A percentile compares a stretch with the other conserved stretches of the same genome.
phyloP scores from a whole-genome alignment of 2,888 invertebrate genomes.

The Opisthograptis luteolata region DNA sequence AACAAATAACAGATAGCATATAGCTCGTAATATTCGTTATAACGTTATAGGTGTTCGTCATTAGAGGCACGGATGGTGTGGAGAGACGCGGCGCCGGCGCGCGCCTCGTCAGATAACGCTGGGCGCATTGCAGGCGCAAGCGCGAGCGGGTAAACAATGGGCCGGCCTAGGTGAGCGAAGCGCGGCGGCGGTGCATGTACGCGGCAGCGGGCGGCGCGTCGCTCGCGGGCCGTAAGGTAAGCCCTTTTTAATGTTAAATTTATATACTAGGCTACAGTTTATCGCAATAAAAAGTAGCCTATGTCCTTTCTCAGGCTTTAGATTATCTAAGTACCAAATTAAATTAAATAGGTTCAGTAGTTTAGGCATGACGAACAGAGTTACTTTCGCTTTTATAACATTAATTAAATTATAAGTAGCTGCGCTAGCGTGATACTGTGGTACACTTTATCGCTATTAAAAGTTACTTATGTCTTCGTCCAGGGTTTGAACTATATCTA shows the following conservation, averaged over 20 bases:
- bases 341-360: too few relatives aligned
- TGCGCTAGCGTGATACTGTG: too few relatives aligned
- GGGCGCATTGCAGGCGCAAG: constrained; percentile 45
- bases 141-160: constrained; percentile 47
- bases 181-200: constrained; percentile 88
- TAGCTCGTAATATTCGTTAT: constrained; percentile 13
- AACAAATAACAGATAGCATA: not conserved
- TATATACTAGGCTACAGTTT: too few relatives aligned
- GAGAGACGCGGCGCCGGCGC: constrained; percentile 59
- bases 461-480: too few relatives aligned
- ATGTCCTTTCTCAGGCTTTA: too few relatives aligned
- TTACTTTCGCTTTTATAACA: too few relatives aligned
- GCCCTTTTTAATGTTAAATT: constrained; percentile 1
- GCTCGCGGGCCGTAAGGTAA: constrained; percentile 91
- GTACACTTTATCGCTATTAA: too few relatives aligned
- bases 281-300: too few relatives aligned
- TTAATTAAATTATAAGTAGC: too few relatives aligned
- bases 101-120: constrained; percentile 38
- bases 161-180: constrained; percentile 67
- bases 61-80: constrained; percentile 71
- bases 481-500: too few relatives aligned
- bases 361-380: too few relatives aligned
- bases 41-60: constrained; percentile 53
- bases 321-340: too few relatives aligned
- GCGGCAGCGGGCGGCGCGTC: constrained; percentile 95